Conservation (phyloP, 1,140 invertebrate genomes). For the Aplysia californica region DNA sequence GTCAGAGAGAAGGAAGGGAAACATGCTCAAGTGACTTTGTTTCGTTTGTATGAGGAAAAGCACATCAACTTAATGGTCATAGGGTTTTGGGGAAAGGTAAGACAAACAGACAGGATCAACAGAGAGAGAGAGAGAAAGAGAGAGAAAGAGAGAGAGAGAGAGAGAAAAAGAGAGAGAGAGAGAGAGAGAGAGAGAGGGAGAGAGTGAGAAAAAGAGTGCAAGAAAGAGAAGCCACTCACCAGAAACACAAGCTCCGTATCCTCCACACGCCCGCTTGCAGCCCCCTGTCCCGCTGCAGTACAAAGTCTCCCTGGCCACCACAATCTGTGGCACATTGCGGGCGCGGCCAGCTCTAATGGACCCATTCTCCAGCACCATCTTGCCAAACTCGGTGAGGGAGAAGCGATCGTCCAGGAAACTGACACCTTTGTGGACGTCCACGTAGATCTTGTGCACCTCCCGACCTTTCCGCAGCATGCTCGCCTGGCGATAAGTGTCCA, state of each 20-base stretch:
- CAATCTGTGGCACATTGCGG: constrained; percentile 60
- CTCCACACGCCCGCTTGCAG: constrained; percentile 58
- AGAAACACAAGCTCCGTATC: constrained; percentile 56
- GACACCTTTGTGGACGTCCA: constrained; percentile 58
- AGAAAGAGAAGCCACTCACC: too few species aligned
- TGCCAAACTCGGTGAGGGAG: constrained; percentile 58
- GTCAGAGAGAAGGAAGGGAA: too few species aligned
- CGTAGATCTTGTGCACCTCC: constrained; percentile 62
- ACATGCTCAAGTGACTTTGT: too few species aligned
- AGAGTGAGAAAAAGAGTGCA: too few species aligned
- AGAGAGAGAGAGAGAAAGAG: too few species aligned
- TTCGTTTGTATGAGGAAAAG: too few species aligned
- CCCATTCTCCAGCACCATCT: constrained; percentile 57
- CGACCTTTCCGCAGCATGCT: constrained; percentile 61
- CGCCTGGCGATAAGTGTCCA: constrained; percentile 54
- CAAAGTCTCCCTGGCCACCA: constrained; percentile 57
- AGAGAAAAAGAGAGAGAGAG: too few species aligned
- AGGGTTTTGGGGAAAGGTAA: too few species aligned
- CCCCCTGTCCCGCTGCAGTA: constrained; percentile 59
- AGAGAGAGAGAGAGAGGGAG: too few species aligned
- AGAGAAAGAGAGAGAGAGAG: too few species aligned
- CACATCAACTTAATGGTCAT: too few species aligned
- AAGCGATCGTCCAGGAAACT: constrained; percentile 61
- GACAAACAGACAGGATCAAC: too few species aligned
- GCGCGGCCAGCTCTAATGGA: constrained; percentile 56